phyloP scores from a whole-genome alignment of 2,888 invertebrate genomes.

The Bugulina stolonifera region DNA sequence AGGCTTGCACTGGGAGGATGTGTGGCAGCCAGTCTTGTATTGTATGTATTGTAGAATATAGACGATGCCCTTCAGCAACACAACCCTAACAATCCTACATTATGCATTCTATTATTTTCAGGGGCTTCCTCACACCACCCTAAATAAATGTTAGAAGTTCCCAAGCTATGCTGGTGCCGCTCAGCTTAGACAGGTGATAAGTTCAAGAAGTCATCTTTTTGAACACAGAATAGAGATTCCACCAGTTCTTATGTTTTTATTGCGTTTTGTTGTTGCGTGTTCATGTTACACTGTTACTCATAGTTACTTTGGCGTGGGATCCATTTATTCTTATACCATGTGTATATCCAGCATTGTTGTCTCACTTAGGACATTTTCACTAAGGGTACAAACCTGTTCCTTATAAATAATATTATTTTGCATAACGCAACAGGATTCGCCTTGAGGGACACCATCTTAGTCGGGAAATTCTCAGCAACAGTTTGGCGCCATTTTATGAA shows the following conservation, averaged over 20 bases:
- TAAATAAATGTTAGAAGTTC: background rate
- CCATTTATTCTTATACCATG: too few species aligned
- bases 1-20: background rate
- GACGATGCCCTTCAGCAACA: background rate
- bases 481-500: too few species aligned
- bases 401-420: too few species aligned
- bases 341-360: too few species aligned
- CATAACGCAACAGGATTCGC: too few species aligned
- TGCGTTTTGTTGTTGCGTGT: background rate
- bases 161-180: background rate
- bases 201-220: background rate
- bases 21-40: background rate
- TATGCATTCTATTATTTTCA: background rate
- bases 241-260: background rate
- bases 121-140: background rate
- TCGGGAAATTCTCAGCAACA: too few species aligned
- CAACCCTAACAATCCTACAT: background rate
- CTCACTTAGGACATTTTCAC: too few species aligned
- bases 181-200: background rate
- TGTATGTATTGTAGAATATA: background rate
- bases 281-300: background rate
- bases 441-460: too few species aligned
- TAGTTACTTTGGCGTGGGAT: too few species aligned
- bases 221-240: background rate
- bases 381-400: too few species aligned